Conservation (phyloP, 1,140 invertebrate genomes). For the Saxidomus purpurata region DNA sequence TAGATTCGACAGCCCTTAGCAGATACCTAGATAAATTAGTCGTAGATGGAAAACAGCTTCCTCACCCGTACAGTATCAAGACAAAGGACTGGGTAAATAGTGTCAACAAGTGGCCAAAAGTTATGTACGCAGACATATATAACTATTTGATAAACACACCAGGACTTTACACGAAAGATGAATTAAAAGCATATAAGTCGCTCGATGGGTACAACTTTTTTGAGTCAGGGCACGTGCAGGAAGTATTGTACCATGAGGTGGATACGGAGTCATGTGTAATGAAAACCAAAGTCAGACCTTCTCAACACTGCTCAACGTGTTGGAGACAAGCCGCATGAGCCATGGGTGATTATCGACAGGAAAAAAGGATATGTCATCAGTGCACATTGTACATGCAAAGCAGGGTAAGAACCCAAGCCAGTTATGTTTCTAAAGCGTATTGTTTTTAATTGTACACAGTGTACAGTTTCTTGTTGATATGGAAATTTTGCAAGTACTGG, state of each 20-base stretch:
- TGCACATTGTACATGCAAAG: conserved; percentile 44
- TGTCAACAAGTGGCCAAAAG: not conserved
- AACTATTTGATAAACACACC: conserved; percentile 22
- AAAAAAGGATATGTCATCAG: not conserved
- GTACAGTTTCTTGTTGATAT: too few relatives aligned
- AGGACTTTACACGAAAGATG: conserved; percentile 7
- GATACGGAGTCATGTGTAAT: not conserved
- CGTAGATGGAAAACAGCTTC: not conserved
- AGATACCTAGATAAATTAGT: not conserved
- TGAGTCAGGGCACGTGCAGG: conserved; percentile 8
- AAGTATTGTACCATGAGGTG: not conserved
- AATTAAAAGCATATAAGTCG: conserved; percentile 27
- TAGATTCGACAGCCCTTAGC: not conserved
- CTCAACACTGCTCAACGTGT: conserved; percentile 10
- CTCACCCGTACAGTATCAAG: not conserved
- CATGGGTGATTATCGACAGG: conserved; percentile 14
- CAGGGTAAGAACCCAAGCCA: too few relatives aligned
- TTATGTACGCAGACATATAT: not conserved
- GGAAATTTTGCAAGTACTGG: too few relatives aligned
- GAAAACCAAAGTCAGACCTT: conserved; percentile 16
- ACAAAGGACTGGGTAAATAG: not conserved
- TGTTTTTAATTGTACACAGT: too few relatives aligned
- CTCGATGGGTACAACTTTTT: conserved; percentile 28
- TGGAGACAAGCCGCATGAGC: not conserved
- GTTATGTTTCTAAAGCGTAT: too few relatives aligned